Conservation (phyloP, 2,797 vertebrate species). For the Rhinogobio ventralis region DNA sequence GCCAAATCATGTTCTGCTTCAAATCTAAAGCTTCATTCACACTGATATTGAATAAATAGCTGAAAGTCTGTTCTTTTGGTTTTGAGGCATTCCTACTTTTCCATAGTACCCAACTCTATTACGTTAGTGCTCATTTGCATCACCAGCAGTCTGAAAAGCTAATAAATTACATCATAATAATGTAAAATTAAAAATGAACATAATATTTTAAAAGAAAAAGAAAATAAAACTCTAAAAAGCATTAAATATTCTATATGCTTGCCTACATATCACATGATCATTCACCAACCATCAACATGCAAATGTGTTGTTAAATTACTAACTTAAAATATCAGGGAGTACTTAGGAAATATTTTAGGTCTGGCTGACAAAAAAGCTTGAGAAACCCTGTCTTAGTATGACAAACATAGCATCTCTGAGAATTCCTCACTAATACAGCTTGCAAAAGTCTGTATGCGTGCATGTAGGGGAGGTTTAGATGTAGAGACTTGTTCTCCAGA, state of each 20-base stretch:
- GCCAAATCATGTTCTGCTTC: background rate
- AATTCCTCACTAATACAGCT: background rate
- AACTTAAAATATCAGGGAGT: background rate
- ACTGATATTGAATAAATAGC: background rate
- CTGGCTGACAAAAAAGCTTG: background rate
- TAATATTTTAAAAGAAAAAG: background rate
- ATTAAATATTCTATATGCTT: background rate
- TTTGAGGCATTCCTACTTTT: background rate
- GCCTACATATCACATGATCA: background rate
- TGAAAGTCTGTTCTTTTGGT: background rate
- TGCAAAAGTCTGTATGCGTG: background rate
- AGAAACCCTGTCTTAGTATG: background rate
- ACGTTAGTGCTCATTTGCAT: background rate
- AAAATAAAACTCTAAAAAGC: background rate
- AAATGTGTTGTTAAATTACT: background rate
- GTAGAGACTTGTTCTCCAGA: slow-evolving; percentile 17
- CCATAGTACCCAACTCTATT: background rate
- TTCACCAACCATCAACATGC: background rate
- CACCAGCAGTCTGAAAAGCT: background rate
- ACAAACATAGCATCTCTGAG: background rate
- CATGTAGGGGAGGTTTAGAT: slow-evolving; percentile 4
- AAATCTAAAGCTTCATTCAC: background rate
- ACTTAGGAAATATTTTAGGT: background rate
- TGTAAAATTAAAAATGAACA: background rate
- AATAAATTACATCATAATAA: background rate